Conservation (phyloP, 2,888 invertebrate genomes). For the Matsumyia berberina region DNA sequence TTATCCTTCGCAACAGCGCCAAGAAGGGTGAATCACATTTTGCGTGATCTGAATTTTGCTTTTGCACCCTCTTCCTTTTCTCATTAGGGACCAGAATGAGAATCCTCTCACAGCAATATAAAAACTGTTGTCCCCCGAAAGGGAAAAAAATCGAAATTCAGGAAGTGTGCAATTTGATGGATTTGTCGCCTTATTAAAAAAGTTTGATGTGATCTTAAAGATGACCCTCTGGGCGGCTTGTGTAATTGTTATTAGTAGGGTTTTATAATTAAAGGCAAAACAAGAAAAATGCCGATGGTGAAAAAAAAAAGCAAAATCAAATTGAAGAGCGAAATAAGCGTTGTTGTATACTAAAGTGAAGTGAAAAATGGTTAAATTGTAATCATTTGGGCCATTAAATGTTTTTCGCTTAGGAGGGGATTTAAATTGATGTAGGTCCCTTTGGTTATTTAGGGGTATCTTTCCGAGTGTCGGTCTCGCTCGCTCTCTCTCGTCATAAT, state of each 20-base stretch:
- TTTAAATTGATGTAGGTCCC: constrained; percentile 54
- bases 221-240: constrained; percentile 22
- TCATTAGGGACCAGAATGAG: constrained; percentile 7
- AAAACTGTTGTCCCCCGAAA: neutral
- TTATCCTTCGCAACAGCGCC: constrained; percentile 14
- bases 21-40: constrained; percentile 51
- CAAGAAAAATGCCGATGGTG: neutral
- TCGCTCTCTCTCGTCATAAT: constrained; percentile 47
- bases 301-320: no score
- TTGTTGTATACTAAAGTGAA: constrained; percentile 41
- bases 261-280: constrained; percentile 19
- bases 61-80: constrained; percentile 11
- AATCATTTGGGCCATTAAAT: constrained; percentile 56
- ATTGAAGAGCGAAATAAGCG: neutral
- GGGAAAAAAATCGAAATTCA: constrained; percentile 40
- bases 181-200: constrained; percentile 67
- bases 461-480: constrained; percentile 18
- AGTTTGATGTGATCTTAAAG: constrained; percentile 49
- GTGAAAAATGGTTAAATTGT: constrained; percentile 55
- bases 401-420: constrained; percentile 47
- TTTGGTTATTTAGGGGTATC: constrained; percentile 13
- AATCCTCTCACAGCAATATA: constrained; percentile 24
- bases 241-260: constrained; percentile 25
- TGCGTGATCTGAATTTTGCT: constrained; percentile 52
- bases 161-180: constrained; percentile 59